Evolutionary conservation across 2,888 invertebrate species (phyloP).

Genomic region (Anthophora plumipes): DNA sequence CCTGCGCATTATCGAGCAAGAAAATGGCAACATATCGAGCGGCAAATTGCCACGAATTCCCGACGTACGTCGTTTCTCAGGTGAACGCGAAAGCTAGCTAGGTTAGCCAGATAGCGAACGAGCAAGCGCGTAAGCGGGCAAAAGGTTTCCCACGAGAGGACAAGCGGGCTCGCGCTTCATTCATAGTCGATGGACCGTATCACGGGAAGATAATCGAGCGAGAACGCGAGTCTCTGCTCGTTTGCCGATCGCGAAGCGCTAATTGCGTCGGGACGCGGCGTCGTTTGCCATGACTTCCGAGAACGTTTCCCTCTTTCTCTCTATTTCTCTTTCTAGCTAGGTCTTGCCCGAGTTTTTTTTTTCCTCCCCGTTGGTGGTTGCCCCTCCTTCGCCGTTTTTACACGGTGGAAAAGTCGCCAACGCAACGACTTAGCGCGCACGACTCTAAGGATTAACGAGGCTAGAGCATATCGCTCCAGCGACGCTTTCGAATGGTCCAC

Average conservation of each 20-base stretch:
- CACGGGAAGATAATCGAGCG: conserved; percentile 56
- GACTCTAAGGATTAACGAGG: conserved; percentile 66
- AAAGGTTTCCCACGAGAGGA: conserved; percentile 55
- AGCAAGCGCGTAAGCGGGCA: background rate
- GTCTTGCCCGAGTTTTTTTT: background rate
- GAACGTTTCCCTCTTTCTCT: conserved; percentile 15
- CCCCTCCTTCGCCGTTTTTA: too few species aligned
- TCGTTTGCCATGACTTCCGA: conserved; percentile 35
- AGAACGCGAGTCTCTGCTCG: conserved; percentile 41
- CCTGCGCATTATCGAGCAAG: conserved; percentile 5
- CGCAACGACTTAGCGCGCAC: conserved; percentile 52
- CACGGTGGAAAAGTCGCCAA: conserved; percentile 33
- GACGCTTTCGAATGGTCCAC: conserved; percentile 56
- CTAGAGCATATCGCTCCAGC: conserved; percentile 32
- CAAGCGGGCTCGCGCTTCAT: conserved; percentile 42
- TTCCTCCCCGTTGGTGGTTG: too few species aligned
- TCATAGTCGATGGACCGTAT: conserved; percentile 57
- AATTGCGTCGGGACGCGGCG: conserved; percentile 53
- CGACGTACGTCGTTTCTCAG: conserved; percentile 18
- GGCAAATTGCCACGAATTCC: conserved; percentile 29
- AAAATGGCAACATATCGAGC: background rate
- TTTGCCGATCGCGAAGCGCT: conserved; percentile 63
- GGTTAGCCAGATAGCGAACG: too few species aligned
- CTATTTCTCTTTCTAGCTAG: background rate
- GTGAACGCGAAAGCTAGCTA: background rate